Evolutionary conservation across 2,113 vertebrate species (phyloP).

Genomic region (Daphoenositta chrysoptera): DNA sequence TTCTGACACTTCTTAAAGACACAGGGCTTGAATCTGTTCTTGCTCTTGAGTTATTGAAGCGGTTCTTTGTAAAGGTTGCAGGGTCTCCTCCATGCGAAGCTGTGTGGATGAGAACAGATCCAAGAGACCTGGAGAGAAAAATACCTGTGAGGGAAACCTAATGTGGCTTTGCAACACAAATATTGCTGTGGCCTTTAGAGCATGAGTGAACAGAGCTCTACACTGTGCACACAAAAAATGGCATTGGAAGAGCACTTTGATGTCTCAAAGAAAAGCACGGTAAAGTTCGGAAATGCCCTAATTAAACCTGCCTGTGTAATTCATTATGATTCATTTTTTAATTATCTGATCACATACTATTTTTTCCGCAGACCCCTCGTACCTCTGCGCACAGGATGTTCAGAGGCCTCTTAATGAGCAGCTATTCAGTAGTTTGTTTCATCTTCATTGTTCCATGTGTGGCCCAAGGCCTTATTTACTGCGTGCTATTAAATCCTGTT

Average conservation of each 20-base stretch:
- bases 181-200: not conserved
- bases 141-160: not conserved
- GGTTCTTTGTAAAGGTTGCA: not conserved
- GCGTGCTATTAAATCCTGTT: conserved; percentile 49
- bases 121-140: not conserved
- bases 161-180: not conserved
- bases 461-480: conserved; percentile 60
- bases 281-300: conserved; percentile 36
- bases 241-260: not conserved
- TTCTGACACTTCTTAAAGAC: conserved; percentile 52
- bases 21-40: not conserved
- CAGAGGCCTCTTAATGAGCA: conserved; percentile 34
- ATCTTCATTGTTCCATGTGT: conserved; percentile 64
- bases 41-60: not conserved
- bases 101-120: not conserved
- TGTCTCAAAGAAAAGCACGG: not conserved
- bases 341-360: conserved; percentile 17
- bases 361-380: conserved; percentile 31
- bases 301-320: conserved; percentile 16
- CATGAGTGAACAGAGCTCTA: not conserved
- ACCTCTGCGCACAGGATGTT: conserved; percentile 48
- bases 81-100: not conserved
- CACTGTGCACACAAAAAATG: not conserved
- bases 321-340: conserved; percentile 56
- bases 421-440: conserved; percentile 28